Evolutionary conservation across 2,113 vertebrate species (phyloP).

Genomic region (Edolisoma coerulescens): DNA sequence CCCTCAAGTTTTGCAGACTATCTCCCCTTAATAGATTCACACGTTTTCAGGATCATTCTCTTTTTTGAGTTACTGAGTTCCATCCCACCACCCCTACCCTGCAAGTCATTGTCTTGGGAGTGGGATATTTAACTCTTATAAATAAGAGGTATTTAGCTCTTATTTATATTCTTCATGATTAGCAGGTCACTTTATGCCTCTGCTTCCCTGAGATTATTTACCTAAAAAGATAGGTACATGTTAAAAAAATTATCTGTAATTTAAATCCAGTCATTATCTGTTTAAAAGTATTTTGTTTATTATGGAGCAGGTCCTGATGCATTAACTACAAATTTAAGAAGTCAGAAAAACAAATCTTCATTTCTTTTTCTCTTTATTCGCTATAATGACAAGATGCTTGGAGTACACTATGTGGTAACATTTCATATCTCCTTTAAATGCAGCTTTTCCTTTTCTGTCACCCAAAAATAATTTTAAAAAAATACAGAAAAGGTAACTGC

Average conservation of each 20-base stretch:
- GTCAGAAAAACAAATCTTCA: neutral
- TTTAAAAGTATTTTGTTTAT: neutral
- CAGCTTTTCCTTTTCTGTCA: neutral
- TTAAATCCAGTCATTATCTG: neutral
- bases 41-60: neutral
- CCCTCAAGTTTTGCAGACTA: neutral
- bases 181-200: accelerated
- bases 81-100: neutral
- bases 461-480: neutral
- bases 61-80: neutral
- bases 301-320: neutral
- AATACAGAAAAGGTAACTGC: neutral
- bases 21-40: neutral
- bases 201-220: neutral
- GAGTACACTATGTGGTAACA: neutral
- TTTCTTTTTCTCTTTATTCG: neutral
- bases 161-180: neutral
- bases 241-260: neutral
- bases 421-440: neutral
- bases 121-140: neutral
- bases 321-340: neutral
- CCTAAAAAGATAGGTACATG: neutral
- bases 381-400: neutral
- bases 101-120: neutral
- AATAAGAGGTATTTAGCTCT: neutral